A percentile compares a stretch with the other conserved stretches of the same genome.
These are phyloP conservation scores for Heterohyrax brucei DNA, from an alignment of 2,797 vertebrate genomes.

Conservation along the genomic window DNA sequence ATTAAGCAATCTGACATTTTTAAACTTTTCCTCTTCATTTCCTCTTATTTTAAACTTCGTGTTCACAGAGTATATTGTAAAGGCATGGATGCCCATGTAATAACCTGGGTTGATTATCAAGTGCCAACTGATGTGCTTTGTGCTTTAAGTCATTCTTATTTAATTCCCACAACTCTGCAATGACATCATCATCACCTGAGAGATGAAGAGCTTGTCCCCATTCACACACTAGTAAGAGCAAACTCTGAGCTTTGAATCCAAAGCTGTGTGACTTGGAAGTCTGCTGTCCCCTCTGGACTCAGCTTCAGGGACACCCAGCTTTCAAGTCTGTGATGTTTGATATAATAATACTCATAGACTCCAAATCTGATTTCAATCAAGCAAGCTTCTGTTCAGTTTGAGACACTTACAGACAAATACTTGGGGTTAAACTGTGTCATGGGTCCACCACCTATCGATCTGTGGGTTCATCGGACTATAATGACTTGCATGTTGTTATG, in stretches of 20 bases:
- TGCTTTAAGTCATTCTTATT: neutral
- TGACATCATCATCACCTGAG: neutral
- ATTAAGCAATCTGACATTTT: slow-evolving; percentile 28
- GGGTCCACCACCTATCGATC: neutral
- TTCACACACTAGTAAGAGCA: neutral
- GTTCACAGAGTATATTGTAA: neutral
- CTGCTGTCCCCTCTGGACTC: neutral
- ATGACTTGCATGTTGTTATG: neutral
- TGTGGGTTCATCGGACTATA: neutral
- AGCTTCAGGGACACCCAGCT: neutral
- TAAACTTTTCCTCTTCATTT: neutral
- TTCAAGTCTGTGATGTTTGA: neutral
- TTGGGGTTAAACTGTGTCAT: neutral
- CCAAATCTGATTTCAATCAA: slow-evolving; percentile 47
- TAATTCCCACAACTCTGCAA: neutral
- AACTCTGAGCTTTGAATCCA: slow-evolving; percentile 15
- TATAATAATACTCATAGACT: neutral
- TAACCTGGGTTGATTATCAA: neutral
- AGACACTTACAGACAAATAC: neutral
- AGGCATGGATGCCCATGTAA: neutral
- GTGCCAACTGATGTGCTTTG: neutral
- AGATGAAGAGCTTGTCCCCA: neutral
- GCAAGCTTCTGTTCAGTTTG: slow-evolving; percentile 36
- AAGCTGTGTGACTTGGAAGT: neutral
- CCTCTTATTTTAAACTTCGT: slow-evolving; percentile 36